Percentiles rank a stretch among this genome's conserved stretches.
Conservation (phyloP, 2,113 vertebrate genomes). For the Burhinus bistriatus region DNA sequence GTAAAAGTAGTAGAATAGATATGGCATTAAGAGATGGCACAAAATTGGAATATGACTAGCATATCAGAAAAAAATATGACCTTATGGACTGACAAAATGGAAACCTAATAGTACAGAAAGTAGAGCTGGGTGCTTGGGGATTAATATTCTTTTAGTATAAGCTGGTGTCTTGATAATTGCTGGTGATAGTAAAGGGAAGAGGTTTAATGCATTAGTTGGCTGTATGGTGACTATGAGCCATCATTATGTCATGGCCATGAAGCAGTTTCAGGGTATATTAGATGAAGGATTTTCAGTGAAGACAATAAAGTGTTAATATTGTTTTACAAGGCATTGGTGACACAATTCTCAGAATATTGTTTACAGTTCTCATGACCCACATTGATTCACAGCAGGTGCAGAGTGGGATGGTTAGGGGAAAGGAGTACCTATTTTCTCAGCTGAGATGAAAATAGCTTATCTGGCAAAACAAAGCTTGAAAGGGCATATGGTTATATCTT, state of each 20-base stretch:
- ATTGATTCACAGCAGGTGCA: constrained; percentile 57
- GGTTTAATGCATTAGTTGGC: neutral
- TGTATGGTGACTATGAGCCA: neutral
- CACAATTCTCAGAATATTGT: constrained; percentile 12
- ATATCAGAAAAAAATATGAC: neutral
- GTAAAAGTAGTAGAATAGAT: neutral
- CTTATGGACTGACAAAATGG: neutral
- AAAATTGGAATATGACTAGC: neutral
- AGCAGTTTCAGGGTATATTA: neutral
- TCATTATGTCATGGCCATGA: neutral
- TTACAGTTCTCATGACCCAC: constrained; percentile 54
- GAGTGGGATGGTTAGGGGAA: constrained; percentile 45
- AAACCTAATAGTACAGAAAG: neutral
- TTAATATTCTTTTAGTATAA: neutral
- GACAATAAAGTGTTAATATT: constrained; percentile 14
- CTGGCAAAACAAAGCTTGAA: constrained; percentile 56
- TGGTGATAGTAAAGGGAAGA: neutral
- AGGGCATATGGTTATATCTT: constrained; percentile 54
- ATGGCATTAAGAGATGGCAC: neutral
- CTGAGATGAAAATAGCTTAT: constrained; percentile 55
- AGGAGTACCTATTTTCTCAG: constrained; percentile 59
- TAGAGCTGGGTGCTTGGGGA: neutral
- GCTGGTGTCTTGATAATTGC: neutral
- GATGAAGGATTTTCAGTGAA: neutral
- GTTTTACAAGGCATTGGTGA: neutral